Evolutionary conservation across 1,140 invertebrate genomes (phyloP), one percentile per base, ranked within the genome.

Genomic region (Panagrolaimus sp.): DNA sequence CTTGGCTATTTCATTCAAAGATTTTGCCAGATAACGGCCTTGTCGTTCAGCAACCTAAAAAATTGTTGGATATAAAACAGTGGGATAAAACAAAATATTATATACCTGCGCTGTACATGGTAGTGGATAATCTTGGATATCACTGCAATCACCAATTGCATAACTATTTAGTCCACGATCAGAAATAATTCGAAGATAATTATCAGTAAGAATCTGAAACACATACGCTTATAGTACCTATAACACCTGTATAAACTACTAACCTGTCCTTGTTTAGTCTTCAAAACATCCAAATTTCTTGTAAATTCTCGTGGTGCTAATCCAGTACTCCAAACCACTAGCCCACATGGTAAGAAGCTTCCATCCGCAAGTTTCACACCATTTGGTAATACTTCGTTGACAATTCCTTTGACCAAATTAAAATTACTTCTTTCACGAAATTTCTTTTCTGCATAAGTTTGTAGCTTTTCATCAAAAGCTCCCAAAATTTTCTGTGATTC

Each of bases 251-350:
- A 38, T 4, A 38, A 7, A 4, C 7, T 38, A 38, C 31, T 38
- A 4, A 38, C 31, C 7, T 84, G 83, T 61, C 84, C 84, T 64
- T 73, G 72, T 53, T 71, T 23, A 31, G 70, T 84, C 65, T 85
- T 85, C 3, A 73, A 63, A 9, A 82, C 69, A 63, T 79, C 65
- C 51, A 85, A 64, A 7, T 45, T 16, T 42, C 72, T 53, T 0
- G 80, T 82, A 73, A 85, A 84, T 4, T 71, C 65, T 47, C 77
- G 71, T 11, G 84, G 84, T 23, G 84, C 81, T 64, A 84, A 69
- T 1, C 84, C 84, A 23, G 84, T 84, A 63, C 84, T 84, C 84
- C 84, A 85, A 1, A 85, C 84, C 64, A 84, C 83, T 43, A 85
- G 66, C 27, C 84, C 84, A 78, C 84, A 85, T 0, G 84, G 83